Evolutionary conservation across 2,888 invertebrate genomes (phyloP).

Genomic region (Argyresthia goedartella): DNA sequence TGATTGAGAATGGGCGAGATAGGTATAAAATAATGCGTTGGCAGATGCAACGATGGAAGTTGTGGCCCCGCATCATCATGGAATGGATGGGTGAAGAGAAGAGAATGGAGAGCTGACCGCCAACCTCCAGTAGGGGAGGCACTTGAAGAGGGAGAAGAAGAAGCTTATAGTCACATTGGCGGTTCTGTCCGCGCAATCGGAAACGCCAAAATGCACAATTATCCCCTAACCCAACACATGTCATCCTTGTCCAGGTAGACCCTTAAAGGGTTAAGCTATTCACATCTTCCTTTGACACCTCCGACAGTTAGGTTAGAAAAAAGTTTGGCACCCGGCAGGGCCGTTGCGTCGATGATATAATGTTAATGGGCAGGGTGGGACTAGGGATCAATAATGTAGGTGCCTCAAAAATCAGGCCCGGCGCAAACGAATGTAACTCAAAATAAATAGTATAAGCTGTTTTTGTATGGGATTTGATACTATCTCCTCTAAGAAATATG

Average conservation of each 20-base stretch:
- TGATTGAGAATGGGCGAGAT: no score
- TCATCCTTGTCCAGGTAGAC: slow-evolving; percentile 17
- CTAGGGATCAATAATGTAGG: slow-evolving; percentile 9
- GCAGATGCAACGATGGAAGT: no score
- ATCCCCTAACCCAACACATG: slow-evolving; percentile 31
- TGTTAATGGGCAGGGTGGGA: slow-evolving; percentile 24
- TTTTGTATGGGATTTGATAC: no score
- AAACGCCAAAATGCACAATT: slow-evolving; percentile 20
- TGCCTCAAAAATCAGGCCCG: not conserved
- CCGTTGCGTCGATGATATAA: slow-evolving; percentile 25
- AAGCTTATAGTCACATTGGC: slow-evolving; percentile 24
- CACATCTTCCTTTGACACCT: slow-evolving; percentile 41
- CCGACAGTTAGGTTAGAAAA: slow-evolving; percentile 17
- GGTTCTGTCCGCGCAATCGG: slow-evolving; percentile 28
- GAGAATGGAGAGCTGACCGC: no score
- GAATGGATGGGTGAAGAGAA: no score
- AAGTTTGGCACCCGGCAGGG: slow-evolving; percentile 25
- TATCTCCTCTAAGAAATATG: no score
- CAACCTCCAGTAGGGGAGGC: no score
- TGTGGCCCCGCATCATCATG: no score
- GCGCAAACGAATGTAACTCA: no score
- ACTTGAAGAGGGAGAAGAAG: no score
- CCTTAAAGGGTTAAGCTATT: slow-evolving; percentile 43
- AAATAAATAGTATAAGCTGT: no score
- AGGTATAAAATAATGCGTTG: no score